These are phyloP conservation scores for Sesia bembeciformis DNA, from an alignment of 2,888 invertebrate genomes.

Conservation along the genomic window DNA sequence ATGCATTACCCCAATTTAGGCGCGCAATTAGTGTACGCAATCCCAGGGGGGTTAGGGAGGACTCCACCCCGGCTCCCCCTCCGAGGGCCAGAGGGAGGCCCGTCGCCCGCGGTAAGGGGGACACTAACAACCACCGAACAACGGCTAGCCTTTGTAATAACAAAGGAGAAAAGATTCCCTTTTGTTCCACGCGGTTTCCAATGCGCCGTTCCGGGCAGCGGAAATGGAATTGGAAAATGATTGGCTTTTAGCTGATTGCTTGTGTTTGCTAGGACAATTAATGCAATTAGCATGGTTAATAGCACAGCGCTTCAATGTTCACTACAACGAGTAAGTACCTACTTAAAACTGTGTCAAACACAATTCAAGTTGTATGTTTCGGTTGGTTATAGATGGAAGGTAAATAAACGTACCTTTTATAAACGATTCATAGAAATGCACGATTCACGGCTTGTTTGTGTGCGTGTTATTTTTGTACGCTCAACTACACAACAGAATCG, in stretches of 20 bases:
- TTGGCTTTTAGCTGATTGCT: constrained; percentile 70
- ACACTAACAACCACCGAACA: constrained; percentile 8
- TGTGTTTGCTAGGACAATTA: constrained; percentile 1
- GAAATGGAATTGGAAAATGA: constrained; percentile 70
- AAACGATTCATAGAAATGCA: too few species aligned
- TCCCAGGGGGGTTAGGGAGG: constrained; percentile 34
- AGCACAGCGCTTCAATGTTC: too few species aligned
- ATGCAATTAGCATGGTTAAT: background rate
- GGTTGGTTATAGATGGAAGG: too few species aligned
- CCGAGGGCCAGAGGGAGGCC: constrained; percentile 12
- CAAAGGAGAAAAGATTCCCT: constrained; percentile 21
- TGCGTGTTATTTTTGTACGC: too few species aligned
- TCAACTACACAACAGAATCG: too few species aligned
- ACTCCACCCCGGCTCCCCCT: constrained; percentile 13
- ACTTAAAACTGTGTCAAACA: too few species aligned
- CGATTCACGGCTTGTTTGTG: too few species aligned
- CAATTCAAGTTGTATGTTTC: too few species aligned
- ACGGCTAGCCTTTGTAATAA: constrained; percentile 42
- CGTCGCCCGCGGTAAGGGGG: constrained; percentile 10
- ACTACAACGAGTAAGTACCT: too few species aligned
- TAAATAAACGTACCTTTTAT: too few species aligned
- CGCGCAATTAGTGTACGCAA: constrained; percentile 61
- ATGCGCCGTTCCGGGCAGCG: constrained; percentile 37
- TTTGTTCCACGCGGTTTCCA: constrained; percentile 52
- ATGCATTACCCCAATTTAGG: constrained; percentile 70